Percentiles rank a stretch among this genome's conserved stretches.
Conservation (phyloP, 2,113 vertebrate genomes). For the Varanus komodoensis region DNA sequence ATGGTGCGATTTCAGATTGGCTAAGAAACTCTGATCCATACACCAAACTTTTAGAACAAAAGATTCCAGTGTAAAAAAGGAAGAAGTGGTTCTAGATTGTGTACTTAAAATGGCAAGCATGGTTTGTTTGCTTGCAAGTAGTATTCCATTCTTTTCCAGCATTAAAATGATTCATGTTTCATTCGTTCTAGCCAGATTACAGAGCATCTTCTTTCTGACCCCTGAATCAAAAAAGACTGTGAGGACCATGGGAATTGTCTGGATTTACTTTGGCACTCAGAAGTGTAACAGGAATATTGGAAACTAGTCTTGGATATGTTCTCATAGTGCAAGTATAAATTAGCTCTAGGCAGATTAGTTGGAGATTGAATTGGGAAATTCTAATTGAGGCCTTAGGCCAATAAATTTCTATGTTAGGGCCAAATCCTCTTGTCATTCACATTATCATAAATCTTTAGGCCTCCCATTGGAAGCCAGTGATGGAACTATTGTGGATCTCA, state of each 20-base stretch:
- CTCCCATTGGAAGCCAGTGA: slow-evolving; percentile 51
- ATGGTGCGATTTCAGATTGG: slow-evolving; percentile 65
- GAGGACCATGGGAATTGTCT: slow-evolving; percentile 66
- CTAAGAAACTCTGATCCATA: slow-evolving; percentile 66
- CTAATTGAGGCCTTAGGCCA: slow-evolving; percentile 62
- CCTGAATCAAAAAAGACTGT: slow-evolving; percentile 54
- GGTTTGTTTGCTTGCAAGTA: slow-evolving; percentile 37
- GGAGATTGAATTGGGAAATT: slow-evolving; percentile 71
- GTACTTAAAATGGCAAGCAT: slow-evolving; percentile 20
- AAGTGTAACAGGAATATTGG: slow-evolving; percentile 59
- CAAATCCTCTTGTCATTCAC: slow-evolving; percentile 69
- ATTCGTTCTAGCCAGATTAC: slow-evolving; percentile 47
- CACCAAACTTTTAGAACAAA: slow-evolving; percentile 63
- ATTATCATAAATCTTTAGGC: slow-evolving; percentile 60
- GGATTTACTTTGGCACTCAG: slow-evolving; percentile 69
- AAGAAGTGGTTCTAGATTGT: slow-evolving; percentile 40
- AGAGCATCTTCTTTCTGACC: slow-evolving; percentile 55
- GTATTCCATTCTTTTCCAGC: slow-evolving; percentile 34
- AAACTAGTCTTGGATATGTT: slow-evolving; percentile 66
- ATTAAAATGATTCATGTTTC: slow-evolving; percentile 56
- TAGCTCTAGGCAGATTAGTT: slow-evolving; percentile 74
- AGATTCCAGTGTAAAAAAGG: slow-evolving; percentile 41
- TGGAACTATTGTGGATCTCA: slow-evolving; percentile 57
- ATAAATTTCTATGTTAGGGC: slow-evolving; percentile 60
- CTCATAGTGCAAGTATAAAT: slow-evolving; percentile 72